phyloP scores from a whole-genome alignment of 2,888 invertebrate species.

The Synergus itoensis region DNA sequence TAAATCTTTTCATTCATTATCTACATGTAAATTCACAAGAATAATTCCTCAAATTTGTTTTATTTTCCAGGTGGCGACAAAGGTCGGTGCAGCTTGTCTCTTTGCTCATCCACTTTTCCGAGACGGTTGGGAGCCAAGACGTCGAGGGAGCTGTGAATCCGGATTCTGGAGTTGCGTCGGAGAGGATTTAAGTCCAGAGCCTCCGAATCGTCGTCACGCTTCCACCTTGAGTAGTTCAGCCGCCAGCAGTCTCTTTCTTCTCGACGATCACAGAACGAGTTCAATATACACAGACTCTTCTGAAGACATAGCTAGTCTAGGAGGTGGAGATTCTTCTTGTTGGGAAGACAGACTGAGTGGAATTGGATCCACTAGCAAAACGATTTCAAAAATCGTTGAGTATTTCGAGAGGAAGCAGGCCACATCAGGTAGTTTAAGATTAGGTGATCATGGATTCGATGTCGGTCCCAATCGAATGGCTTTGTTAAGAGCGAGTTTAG shows the following conservation, averaged over 20 bases:
- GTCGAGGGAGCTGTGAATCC: conserved; percentile 92
- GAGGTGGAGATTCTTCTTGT: conserved; percentile 86
- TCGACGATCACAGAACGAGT: conserved; percentile 85
- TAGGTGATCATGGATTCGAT: conserved; percentile 68
- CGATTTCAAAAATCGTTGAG: conserved; percentile 91
- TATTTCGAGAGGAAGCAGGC: conserved; percentile 88
- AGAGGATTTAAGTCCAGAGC: conserved; percentile 83
- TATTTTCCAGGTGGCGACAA: conserved; percentile 71
- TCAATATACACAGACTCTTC: conserved; percentile 93
- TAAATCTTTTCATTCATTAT: conserved; percentile 1
- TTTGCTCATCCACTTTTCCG: conserved; percentile 81
- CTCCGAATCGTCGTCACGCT: conserved; percentile 74
- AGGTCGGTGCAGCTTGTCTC: conserved; percentile 80
- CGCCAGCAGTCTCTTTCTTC: conserved; percentile 80
- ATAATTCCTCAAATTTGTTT: neutral
- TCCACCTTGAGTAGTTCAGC: conserved; percentile 79
- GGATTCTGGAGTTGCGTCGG: conserved; percentile 94
- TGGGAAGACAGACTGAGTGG: conserved; percentile 84
- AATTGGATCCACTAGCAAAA: conserved; percentile 77
- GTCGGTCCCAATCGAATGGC: conserved; percentile 71
- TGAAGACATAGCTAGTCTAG: conserved; percentile 90
- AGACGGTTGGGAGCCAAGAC: conserved; percentile 79
- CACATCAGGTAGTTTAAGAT: conserved; percentile 72
- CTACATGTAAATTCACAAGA: neutral
- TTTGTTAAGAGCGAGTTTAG: conserved; percentile 72